These are phyloP conservation scores for Tenualosa thibaudeaui DNA, from an alignment of 2,797 vertebrate genomes.

Conservation along the genomic window DNA sequence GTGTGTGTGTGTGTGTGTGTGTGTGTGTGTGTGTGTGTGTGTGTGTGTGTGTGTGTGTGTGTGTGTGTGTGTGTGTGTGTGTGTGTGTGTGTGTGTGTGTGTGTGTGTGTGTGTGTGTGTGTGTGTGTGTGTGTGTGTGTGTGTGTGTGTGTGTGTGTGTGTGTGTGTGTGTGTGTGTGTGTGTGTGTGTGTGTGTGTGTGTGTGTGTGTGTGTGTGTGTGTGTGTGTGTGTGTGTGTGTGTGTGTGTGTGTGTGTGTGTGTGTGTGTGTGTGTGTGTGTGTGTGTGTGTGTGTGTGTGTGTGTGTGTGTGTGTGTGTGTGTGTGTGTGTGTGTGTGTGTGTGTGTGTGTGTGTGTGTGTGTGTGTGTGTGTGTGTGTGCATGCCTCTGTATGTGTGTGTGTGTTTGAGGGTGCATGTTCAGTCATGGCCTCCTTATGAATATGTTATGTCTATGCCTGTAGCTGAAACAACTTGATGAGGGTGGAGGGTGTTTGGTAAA, in stretches of 20 bases:
- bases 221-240: no score
- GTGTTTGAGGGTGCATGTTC: neutral
- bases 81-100: neutral
- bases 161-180: neutral
- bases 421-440: constrained; percentile 9
- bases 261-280: neutral
- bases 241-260: no score
- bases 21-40: neutral
- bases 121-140: no score
- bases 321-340: neutral
- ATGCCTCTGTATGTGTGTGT: no score
- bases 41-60: no score
- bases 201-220: neutral
- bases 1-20: neutral
- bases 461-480: neutral
- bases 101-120: neutral
- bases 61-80: neutral
- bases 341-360: neutral
- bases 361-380: neutral
- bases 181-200: neutral
- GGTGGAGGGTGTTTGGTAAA: neutral
- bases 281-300: neutral
- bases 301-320: neutral
- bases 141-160: no score
- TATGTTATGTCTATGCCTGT: constrained; percentile 4